Base-by-base conservation (phyloP, 2,113 vertebrate genomes). In the Turnix velox region DNA sequence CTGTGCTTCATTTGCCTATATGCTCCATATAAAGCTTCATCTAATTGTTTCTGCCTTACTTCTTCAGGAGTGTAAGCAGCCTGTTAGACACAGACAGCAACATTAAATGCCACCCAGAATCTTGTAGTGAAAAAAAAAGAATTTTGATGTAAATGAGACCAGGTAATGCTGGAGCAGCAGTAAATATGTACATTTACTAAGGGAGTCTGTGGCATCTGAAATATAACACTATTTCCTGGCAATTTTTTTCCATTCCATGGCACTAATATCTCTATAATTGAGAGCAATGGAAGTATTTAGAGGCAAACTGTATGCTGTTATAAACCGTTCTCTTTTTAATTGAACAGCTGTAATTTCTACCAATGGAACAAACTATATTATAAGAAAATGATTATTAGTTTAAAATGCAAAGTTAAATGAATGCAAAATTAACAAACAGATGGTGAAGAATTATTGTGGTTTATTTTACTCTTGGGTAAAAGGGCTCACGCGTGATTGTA, bases 401-500 rank as follows among this genome's bases (percentile, higher is more conserved):
- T 94, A 95, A 94, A 97, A 96, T 94, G 97, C 91, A 92, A 95
- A 96, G 91, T 96, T 97, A 97, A 97, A 94, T 96, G 96, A 97
- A 97, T 97, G 96, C 90, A 96, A 96, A 97, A 97, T 97, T 97
- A 97, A 96, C 95, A 97, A 97, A 97, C 97, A 97, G 96, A 97
- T 97, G 97, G 97, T 88, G 80, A 96, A 95, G 95, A 96, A 96
- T 97, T 96, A 95, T 95, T 96, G 93, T 88, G 84, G 59, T 95
- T 97, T 96, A 92, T 95, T 96, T 94, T 95, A 95, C 94, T 96
- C 95, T 85, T 95, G 95, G 93, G 96, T 94, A 96, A 83, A 94
- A 85, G 85, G 94, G 69, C 94, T 96, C 92, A 84, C 88, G 92
- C 95, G 72, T 71, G 92, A 96, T 96, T 97, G 96, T 97, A 97